Evolutionary conservation across 2,888 invertebrate genomes (phyloP).

Genomic region (Metalampra italica): DNA sequence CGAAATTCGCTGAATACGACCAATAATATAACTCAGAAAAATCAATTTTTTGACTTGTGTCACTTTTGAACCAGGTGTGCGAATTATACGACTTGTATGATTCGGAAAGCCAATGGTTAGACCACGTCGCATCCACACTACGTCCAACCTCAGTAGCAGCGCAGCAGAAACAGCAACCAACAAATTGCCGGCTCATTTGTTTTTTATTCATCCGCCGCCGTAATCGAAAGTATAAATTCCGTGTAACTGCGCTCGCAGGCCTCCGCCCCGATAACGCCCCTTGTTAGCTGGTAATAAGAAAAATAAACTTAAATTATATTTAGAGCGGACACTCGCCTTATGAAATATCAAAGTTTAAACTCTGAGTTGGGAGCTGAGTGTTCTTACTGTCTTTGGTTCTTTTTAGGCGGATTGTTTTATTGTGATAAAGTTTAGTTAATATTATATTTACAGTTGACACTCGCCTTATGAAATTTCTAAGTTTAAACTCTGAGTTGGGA

Average conservation of each 20-base stretch:
- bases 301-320: constrained; percentile 69
- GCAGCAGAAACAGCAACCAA: constrained; percentile 51
- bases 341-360: constrained; percentile 63
- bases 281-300: constrained; percentile 72
- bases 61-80: too few relatives aligned
- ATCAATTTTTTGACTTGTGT: too few relatives aligned
- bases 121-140: constrained; percentile 4
- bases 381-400: neutral
- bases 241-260: constrained; percentile 59
- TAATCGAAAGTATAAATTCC: constrained; percentile 78
- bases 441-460: constrained; percentile 50
- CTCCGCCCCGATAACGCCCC: constrained; percentile 60
- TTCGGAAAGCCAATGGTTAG: too few relatives aligned
- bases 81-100: too few relatives aligned
- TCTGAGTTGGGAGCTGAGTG: constrained; percentile 18
- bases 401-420: too few relatives aligned
- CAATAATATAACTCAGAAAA: too few relatives aligned
- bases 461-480: constrained; percentile 62
- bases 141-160: constrained; percentile 31
- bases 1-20: too few relatives aligned
- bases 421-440: too few relatives aligned
- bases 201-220: constrained; percentile 72
- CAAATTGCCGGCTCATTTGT: constrained; percentile 76
- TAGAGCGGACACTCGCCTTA: constrained; percentile 44
- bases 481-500: constrained; percentile 35